phyloP scores from a whole-genome alignment of 2,888 invertebrate genomes.

The Hedya salicella region DNA sequence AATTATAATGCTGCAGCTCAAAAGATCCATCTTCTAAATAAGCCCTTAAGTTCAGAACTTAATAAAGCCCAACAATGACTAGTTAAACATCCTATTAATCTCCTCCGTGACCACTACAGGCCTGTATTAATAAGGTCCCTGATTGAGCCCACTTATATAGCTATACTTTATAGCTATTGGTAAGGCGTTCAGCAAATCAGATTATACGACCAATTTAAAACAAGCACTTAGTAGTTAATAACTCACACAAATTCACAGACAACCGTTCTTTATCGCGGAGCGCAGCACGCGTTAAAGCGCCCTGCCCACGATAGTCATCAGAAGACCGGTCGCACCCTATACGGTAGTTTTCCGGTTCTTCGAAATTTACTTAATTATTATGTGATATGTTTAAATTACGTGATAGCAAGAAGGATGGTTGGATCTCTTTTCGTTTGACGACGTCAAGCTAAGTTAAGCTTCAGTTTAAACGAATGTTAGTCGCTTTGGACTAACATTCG shows the following conservation, averaged over 20 bases:
- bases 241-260: slow-evolving; percentile 67
- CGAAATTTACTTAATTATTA: slow-evolving; percentile 2
- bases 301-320: slow-evolving; percentile 43
- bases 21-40: slow-evolving; percentile 25
- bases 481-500: too few species aligned
- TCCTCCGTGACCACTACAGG: slow-evolving; percentile 3
- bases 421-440: too few species aligned
- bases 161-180: slow-evolving; percentile 23
- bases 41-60: slow-evolving; percentile 31
- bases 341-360: slow-evolving; percentile 6
- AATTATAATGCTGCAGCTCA: slow-evolving; percentile 6
- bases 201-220: slow-evolving; percentile 67
- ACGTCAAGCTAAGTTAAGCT: too few species aligned
- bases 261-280: slow-evolving; percentile 62
- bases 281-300: slow-evolving; percentile 57
- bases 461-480: too few species aligned
- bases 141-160: slow-evolving; percentile 18
- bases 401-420: neutral
- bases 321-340: slow-evolving; percentile 15
- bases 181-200: slow-evolving; percentile 51
- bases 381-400: neutral
- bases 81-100: slow-evolving; percentile 35
- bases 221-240: slow-evolving; percentile 67
- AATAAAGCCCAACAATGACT: slow-evolving; percentile 32
- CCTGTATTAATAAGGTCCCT: slow-evolving; percentile 11